Percentiles rank a stretch among this genome's conserved stretches.
Evolutionary conservation across 2,888 invertebrate species (phyloP).

Genomic region (Psylliodes chrysocephalus): DNA sequence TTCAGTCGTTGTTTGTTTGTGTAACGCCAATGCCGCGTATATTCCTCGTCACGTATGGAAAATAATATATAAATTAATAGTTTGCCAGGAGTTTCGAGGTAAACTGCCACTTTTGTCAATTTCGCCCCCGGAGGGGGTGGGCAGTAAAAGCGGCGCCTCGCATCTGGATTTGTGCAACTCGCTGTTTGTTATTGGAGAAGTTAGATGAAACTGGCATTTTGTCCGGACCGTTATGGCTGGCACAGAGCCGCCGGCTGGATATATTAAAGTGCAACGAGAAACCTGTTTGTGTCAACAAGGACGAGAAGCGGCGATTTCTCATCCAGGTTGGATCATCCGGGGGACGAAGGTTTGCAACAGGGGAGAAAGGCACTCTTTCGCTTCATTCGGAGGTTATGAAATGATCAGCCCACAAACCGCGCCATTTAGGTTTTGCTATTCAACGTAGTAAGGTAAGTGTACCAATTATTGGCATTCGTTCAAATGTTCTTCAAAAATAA

Average conservation of each 20-base stretch:
- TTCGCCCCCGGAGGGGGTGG: slow-evolving; percentile 21
- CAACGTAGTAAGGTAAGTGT: too few species aligned
- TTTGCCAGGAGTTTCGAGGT: slow-evolving; percentile 12
- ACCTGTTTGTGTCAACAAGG: slow-evolving; percentile 18
- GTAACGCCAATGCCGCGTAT: slow-evolving; percentile 5
- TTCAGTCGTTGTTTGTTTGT: too few species aligned
- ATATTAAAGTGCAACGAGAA: slow-evolving; percentile 22
- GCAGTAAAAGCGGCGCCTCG: slow-evolving; percentile 36
- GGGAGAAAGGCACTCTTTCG: too few species aligned
- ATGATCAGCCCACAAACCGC: too few species aligned
- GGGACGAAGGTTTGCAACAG: too few species aligned
- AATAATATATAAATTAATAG: slow-evolving; percentile 27
- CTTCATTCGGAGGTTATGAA: too few species aligned
- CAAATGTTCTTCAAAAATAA: too few species aligned
- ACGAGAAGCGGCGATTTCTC: not conserved
- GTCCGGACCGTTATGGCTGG: slow-evolving; percentile 24
- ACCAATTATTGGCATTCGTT: too few species aligned
- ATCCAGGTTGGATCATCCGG: too few species aligned
- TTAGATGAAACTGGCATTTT: slow-evolving; percentile 24
- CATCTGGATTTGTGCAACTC: slow-evolving; percentile 34
- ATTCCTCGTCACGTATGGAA: slow-evolving; percentile 17
- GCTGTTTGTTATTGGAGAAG: slow-evolving; percentile 31
- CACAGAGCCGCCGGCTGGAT: slow-evolving; percentile 10
- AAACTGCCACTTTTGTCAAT: slow-evolving; percentile 33
- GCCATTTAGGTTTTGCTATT: too few species aligned